Conservation (phyloP, 2,888 invertebrate species). For the Brachynemurus nebulosus region DNA sequence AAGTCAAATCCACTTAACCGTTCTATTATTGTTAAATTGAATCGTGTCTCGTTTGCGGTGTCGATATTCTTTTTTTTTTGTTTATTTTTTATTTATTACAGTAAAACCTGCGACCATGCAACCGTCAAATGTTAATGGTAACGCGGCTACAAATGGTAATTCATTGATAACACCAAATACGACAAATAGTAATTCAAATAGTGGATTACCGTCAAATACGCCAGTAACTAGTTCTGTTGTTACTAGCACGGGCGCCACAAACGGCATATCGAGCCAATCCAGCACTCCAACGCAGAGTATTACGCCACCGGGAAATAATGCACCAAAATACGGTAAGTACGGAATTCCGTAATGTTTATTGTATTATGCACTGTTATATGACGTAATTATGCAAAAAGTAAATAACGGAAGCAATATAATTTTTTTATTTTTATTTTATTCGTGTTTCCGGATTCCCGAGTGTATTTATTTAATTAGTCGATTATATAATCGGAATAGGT, state of each 20-base stretch:
- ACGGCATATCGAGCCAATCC: slow-evolving; percentile 18
- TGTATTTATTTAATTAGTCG: too few species aligned
- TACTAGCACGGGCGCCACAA: slow-evolving; percentile 24
- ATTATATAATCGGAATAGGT: too few species aligned
- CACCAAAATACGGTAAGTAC: slow-evolving; percentile 36
- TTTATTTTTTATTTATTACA: not conserved
- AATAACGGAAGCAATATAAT: too few species aligned
- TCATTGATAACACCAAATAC: not conserved
- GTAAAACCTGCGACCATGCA: slow-evolving; percentile 7
- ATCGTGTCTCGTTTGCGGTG: not conserved
- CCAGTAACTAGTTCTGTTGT: slow-evolving; percentile 30
- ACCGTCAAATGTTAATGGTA: slow-evolving; percentile 2
- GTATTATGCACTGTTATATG: too few species aligned
- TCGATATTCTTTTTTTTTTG: not conserved
- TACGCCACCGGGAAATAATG: slow-evolving; percentile 32
- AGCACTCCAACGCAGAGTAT: slow-evolving; percentile 24
- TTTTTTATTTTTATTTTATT: too few species aligned
- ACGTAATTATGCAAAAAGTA: too few species aligned
- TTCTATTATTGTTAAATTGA: not conserved
- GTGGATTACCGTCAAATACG: slow-evolving; percentile 27
- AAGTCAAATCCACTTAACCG: too few species aligned
- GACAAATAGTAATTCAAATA: slow-evolving; percentile 20
- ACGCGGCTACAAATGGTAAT: slow-evolving; percentile 2
- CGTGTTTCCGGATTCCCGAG: not conserved
- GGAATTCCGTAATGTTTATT: too few species aligned